Evolutionary conservation across 1,140 invertebrate genomes (phyloP), one percentile per base, ranked within the genome.

Genomic region (Platyura marginata): DNA sequence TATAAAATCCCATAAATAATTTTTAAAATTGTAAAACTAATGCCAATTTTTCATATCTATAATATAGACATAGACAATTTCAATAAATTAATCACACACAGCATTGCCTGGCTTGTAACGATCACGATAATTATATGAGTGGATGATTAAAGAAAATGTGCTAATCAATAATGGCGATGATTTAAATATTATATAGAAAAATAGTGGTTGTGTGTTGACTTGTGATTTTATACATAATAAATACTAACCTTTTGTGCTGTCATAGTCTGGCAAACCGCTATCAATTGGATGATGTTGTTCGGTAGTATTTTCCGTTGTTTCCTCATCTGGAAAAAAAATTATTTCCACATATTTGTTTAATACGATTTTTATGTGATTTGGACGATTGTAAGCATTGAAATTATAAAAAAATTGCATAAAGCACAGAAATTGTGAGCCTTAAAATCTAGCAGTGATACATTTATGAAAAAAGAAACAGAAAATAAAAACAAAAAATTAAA

Each of bases 211-310:
- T n/a, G n/a, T n/a, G n/a, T n/a, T n/a, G n/a, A n/a, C n/a, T n/a
- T n/a, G n/a, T n/a, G n/a, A 13, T 29, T 29, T 29, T 29, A 8
- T 29, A 29, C 13, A 8, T 29, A 13, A 8, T 29, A 8, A 8
- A 8, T 38, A 38, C 36, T 38, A 5, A 38, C 36, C 36, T 4
- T 38, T 38, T 38, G 36, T 38, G 36, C 36, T 38, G 16, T 4
- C 16, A 10, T n/a, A 3, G 19, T 38, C 36, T 18, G 16, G 4
- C 20, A 20, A 21, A 18, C 18, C 20, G 16, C 18, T 18, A 3
- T 34, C 32, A 34, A 6, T 11, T 34, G 6, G 25, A 6, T n/a
- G n/a, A n/a, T n/a, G n/a, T n/a, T n/a, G n/a, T n/a, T n/a, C n/a
- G n/a, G n/a, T n/a, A n/a, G n/a, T n/a, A n/a, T n/a, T n/a, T n/a